Conservation (phyloP, 2,797 vertebrate genomes). For the Rousettus madagascariensis region DNA sequence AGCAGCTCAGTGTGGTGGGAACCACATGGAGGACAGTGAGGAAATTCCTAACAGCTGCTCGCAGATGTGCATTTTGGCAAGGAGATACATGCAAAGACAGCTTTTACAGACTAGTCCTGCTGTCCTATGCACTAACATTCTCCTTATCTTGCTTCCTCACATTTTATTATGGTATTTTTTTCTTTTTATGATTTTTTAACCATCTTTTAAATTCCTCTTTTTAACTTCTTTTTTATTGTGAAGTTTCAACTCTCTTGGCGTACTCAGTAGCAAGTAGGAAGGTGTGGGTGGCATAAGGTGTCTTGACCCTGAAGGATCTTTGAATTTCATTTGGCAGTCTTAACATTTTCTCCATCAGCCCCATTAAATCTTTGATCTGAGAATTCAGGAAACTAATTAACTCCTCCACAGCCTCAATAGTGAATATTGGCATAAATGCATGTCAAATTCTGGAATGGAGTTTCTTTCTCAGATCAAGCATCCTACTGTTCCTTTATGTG, state of each 20-base stretch:
- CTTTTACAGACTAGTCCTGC: neutral
- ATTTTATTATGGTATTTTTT: neutral
- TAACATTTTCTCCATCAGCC: neutral
- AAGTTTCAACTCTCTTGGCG: neutral
- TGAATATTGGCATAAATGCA: neutral
- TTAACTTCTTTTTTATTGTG: neutral
- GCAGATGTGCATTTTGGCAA: neutral
- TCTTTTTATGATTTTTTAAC: neutral
- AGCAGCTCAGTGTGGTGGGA: neutral
- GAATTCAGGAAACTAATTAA: neutral
- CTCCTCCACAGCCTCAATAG: neutral
- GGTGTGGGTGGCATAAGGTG: neutral
- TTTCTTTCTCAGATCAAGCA: neutral
- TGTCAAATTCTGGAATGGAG: neutral
- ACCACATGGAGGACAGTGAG: neutral
- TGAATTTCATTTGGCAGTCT: neutral
- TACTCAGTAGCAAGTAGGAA: neutral
- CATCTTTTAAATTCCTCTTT: neutral
- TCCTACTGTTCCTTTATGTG: neutral
- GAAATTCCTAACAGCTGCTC: neutral
- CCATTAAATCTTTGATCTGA: neutral
- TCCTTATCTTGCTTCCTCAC: neutral
- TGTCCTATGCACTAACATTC: neutral
- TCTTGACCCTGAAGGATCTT: neutral
- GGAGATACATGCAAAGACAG: rapidly evolving